phyloP scores from a whole-genome alignment of 2,797 vertebrate genomes.

The Acropternis orthonyx region DNA sequence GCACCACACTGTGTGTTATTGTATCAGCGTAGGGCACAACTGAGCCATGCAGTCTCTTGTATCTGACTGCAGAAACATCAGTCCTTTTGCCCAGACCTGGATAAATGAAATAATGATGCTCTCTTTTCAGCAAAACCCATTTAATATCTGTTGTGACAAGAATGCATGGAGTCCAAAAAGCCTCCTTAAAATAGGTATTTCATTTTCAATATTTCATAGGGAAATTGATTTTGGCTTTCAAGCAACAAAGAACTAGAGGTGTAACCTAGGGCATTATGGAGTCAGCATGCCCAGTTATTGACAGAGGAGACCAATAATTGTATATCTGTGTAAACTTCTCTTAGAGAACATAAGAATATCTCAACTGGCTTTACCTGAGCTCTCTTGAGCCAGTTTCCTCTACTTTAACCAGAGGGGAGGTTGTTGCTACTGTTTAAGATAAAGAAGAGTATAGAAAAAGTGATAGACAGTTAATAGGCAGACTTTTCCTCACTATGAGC shows the following conservation, averaged over 20 bases:
- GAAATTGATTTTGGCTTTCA: constrained; percentile 19
- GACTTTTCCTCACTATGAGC: not conserved
- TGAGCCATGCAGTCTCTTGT: not conserved
- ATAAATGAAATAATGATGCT: not conserved
- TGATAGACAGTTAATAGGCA: not conserved
- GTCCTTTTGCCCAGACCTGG: not conserved
- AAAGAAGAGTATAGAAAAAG: not conserved
- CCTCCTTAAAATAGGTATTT: not conserved
- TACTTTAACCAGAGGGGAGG: not conserved
- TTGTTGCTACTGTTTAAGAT: not conserved
- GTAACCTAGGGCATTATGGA: not conserved
- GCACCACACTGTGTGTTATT: not conserved
- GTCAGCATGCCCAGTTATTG: not conserved
- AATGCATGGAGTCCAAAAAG: not conserved
- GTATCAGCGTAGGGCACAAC: not conserved
- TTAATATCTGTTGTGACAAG: not conserved
- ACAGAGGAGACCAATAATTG: not conserved
- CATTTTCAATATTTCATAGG: not conserved
- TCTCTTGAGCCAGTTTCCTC: not conserved
- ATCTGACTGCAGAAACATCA: not conserved
- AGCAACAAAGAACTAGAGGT: not conserved
- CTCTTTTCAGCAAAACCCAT: not conserved
- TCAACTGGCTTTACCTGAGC: not conserved
- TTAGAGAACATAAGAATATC: not conserved
- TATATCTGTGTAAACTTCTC: not conserved